Evolutionary conservation across 2,113 vertebrate genomes (phyloP).

Genomic region (Elephantulus edwardii): DNA sequence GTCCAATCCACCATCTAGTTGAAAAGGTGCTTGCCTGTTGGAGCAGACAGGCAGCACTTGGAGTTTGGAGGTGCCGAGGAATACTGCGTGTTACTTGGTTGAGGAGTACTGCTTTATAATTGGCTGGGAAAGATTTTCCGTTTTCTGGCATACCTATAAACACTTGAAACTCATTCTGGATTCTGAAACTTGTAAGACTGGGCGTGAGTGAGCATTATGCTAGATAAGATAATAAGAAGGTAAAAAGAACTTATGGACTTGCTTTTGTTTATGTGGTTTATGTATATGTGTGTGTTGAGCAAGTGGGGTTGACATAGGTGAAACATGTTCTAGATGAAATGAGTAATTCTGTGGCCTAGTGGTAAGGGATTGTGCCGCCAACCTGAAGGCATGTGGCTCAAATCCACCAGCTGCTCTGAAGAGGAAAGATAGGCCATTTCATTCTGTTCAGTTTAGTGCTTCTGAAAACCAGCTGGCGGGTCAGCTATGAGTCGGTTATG

Average conservation of each 20-base stretch:
- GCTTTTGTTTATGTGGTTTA: not conserved
- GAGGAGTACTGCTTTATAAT: slow-evolving; percentile 27
- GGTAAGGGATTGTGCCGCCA: too few species aligned
- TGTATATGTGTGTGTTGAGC: not conserved
- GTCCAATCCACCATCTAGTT: not conserved
- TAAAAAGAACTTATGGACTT: not conserved
- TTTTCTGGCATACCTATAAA: slow-evolving; percentile 17
- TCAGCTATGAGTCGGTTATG: too few species aligned
- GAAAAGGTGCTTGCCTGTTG: not conserved
- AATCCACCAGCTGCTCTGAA: too few species aligned
- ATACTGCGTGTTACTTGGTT: slow-evolving; percentile 32
- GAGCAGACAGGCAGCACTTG: not conserved
- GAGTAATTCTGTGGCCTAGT: too few species aligned
- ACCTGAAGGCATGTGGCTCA: too few species aligned
- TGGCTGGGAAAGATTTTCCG: slow-evolving; percentile 27
- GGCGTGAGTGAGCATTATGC: not conserved
- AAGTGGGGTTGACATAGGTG: not conserved
- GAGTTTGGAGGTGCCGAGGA: slow-evolving; percentile 31
- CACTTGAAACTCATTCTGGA: slow-evolving; percentile 36
- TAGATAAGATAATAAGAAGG: slow-evolving; percentile 1
- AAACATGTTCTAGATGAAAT: not conserved
- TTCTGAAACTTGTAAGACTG: slow-evolving; percentile 32
- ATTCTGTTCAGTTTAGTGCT: too few species aligned
- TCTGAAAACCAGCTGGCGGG: too few species aligned
- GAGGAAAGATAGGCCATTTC: too few species aligned